These are phyloP conservation scores for Ganaspis brasiliensis DNA, from an alignment of 2,888 invertebrate genomes.

Conservation along the genomic window DNA sequence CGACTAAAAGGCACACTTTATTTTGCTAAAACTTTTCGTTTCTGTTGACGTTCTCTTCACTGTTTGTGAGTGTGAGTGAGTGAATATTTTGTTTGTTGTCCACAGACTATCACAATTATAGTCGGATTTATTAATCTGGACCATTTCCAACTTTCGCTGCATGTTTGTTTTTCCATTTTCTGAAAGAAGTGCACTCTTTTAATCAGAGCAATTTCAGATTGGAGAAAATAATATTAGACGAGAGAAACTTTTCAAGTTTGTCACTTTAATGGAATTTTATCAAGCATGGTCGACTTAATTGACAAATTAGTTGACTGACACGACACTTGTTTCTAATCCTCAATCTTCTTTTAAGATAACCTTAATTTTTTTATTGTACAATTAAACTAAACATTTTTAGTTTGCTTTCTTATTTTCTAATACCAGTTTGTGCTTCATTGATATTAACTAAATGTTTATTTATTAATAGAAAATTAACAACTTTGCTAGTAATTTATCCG, in stretches of 20 bases:
- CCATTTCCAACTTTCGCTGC: conserved; percentile 1
- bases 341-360: too few species aligned
- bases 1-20: not conserved
- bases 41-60: not conserved
- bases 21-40: not conserved
- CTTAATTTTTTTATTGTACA: too few species aligned
- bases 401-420: too few species aligned
- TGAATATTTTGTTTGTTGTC: not conserved
- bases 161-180: not conserved
- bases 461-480: too few species aligned
- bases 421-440: too few species aligned
- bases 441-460: too few species aligned
- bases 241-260: too few species aligned
- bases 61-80: not conserved
- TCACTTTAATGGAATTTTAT: not conserved
- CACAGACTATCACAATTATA: not conserved
- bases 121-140: conserved; percentile 11
- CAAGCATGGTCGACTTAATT: too few species aligned
- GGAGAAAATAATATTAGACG: too few species aligned
- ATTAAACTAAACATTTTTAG: too few species aligned
- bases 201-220: not conserved
- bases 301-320: too few species aligned
- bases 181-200: not conserved
- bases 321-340: not conserved
- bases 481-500: too few species aligned